Conservation (phyloP, 1,140 invertebrate species). For the Trichonephila clavipes region DNA sequence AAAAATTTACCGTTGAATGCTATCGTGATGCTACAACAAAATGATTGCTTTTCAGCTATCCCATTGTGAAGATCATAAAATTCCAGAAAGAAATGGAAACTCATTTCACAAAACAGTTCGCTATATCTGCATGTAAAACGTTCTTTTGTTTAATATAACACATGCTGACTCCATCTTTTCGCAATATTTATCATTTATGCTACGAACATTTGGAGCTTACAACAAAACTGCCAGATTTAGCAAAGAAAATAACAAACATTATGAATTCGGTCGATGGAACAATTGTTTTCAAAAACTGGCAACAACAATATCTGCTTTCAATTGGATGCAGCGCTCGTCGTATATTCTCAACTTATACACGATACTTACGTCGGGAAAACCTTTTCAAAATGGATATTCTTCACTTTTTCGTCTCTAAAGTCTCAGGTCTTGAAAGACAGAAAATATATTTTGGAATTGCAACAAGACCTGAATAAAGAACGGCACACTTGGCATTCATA, state of each 20-base stretch:
- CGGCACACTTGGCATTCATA: constrained; percentile 51
- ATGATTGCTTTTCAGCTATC: too few relatives aligned
- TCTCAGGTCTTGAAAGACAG: constrained; percentile 3
- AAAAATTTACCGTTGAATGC: too few relatives aligned
- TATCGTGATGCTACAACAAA: too few relatives aligned
- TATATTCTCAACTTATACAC: constrained; percentile 18
- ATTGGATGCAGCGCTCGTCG: constrained; percentile 9
- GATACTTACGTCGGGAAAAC: constrained; percentile 48
- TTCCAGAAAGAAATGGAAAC: too few relatives aligned
- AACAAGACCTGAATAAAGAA: constrained; percentile 50
- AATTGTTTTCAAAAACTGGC: constrained; percentile 12
- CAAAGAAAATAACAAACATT: constrained; percentile 46
- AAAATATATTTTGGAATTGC: constrained; percentile 55
- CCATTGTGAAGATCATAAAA: too few relatives aligned
- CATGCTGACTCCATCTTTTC: not conserved
- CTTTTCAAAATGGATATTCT: constrained; percentile 66
- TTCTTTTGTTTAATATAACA: too few relatives aligned
- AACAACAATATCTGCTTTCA: constrained; percentile 35
- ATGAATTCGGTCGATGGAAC: constrained; percentile 32
- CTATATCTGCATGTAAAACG: too few relatives aligned
- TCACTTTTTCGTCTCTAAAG: constrained; percentile 38
- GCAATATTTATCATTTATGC: constrained; percentile 3
- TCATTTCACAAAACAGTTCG: too few relatives aligned
- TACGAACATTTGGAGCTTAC: not conserved
- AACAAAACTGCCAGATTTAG: not conserved